Evolutionary conservation across 2,113 vertebrate genomes (phyloP), one percentile per base, ranked within the genome.

Genomic region (Bucco capensis): DNA sequence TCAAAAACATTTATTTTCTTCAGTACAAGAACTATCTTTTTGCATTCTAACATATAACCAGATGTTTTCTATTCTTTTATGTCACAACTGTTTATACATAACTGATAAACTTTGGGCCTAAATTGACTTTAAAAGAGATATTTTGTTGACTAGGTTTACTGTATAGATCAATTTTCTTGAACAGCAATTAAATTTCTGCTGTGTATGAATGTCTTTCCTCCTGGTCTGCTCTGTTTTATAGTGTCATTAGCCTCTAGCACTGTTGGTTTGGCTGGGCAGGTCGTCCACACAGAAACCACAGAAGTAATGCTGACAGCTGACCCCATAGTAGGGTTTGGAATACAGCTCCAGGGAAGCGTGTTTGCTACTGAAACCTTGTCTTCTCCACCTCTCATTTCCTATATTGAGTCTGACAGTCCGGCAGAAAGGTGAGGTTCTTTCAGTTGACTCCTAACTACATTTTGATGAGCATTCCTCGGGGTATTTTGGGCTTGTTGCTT

Each of bases 161-260:
- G 53, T 56, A 75, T 57, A 83, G 61, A 58, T 80, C 18, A 62
- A 30, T 93, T 80, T 75, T 86, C 42, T 89, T n/a, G 42, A 58
- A 88, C 46, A 71, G 17, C 54, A 62, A 33, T 86, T 75, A 60
- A 37, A 73, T 83, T 80, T 89, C 35, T 89, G 21, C 56, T 49
- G 17, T 70, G 13, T 93, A 18, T 92, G 79, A 95, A 88, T 75
- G 90, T 58, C 58, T 93, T 76, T 95, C 81, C 79, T 84, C 95
- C 71, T 84, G 78, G 8, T 86, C 10, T 91, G 72, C 84, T 95
- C 95, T 87, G 70, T 89, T 85, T 96, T 96, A 19, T 95, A 99
- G 99, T 99, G 97, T 99, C 99, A 66, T 97, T 99, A 93, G 99
- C 99, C 33, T 99, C 99, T 85, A 99, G 98, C 97, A 99, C 99